Percentiles rank a stretch among this genome's conserved stretches.
These are phyloP conservation scores for Hemiscyllium ocellatum DNA, from an alignment of 2,113 vertebrate genomes.

Conservation along the genomic window DNA sequence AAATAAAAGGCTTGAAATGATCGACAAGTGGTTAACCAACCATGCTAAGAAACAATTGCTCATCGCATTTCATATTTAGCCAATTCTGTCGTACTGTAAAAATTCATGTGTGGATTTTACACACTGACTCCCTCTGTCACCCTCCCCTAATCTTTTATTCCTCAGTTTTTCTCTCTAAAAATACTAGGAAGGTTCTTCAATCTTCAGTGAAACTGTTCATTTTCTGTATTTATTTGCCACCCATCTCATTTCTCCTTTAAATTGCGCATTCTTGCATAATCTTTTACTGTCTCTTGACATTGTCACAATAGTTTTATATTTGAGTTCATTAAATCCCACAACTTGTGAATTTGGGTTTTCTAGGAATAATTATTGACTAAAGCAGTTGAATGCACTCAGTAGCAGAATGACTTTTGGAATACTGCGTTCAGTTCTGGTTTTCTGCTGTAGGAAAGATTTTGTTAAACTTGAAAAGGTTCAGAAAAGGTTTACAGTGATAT, in stretches of 20 bases:
- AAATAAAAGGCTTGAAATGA: not conserved
- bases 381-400: not conserved
- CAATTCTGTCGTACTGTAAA: not conserved
- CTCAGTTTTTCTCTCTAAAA: not conserved
- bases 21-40: not conserved
- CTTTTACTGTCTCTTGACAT: not conserved
- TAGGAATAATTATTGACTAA: not conserved
- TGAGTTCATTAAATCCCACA: not conserved
- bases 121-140: not conserved
- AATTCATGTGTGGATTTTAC: not conserved
- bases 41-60: not conserved
- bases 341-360: not conserved
- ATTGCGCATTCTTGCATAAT: not conserved
- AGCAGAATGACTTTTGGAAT: not conserved
- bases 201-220: not conserved
- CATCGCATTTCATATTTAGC: not conserved
- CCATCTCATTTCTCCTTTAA: not conserved
- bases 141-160: not conserved
- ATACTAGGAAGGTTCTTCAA: not conserved
- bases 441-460: too few species aligned
- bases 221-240: not conserved
- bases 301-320: not conserved
- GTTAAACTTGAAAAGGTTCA: too few species aligned
- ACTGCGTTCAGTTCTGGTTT: too few species aligned
- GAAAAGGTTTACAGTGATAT: too few species aligned